These are phyloP conservation scores for Drosophila ercepeae DNA, from an alignment of 1,140 invertebrate genomes.

Conservation along the genomic window DNA sequence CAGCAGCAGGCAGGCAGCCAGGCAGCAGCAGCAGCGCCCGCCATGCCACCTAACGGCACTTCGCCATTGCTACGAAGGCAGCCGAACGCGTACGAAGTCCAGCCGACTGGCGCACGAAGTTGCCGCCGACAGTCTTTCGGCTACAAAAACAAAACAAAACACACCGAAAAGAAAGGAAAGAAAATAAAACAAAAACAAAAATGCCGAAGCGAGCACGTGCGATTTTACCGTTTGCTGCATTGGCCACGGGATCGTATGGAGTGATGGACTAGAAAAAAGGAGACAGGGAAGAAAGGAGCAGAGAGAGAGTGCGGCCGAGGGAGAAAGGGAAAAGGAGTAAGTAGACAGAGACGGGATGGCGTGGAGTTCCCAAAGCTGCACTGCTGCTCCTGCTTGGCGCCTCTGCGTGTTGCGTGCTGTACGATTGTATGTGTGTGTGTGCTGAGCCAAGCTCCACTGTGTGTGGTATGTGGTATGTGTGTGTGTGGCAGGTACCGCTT, in stretches of 20 bases:
- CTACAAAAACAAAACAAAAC: not conserved
- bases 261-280: not conserved
- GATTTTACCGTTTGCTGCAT: conserved; percentile 54
- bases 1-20: conserved; percentile 17
- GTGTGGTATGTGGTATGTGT: conserved; percentile 7
- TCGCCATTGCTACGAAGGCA: not conserved
- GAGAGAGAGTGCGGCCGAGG: not conserved
- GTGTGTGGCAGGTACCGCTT: conserved; percentile 37
- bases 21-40: not conserved
- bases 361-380: conserved; percentile 27
- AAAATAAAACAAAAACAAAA: not conserved
- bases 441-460: too few species aligned
- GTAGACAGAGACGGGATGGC: not conserved
- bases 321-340: not conserved
- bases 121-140: not conserved
- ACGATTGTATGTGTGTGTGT: conserved; percentile 5
- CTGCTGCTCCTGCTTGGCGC: conserved; percentile 25
- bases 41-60: not conserved
- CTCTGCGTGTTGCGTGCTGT: conserved; percentile 51
- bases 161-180: not conserved
- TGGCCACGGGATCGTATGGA: conserved; percentile 35
- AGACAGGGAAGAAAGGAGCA: not conserved
- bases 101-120: not conserved
- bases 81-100: not conserved
- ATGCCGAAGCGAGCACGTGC: conserved; percentile 62